Base-by-base conservation (phyloP, 2,113 vertebrate species). In the Lophochroa leadbeateri region DNA sequence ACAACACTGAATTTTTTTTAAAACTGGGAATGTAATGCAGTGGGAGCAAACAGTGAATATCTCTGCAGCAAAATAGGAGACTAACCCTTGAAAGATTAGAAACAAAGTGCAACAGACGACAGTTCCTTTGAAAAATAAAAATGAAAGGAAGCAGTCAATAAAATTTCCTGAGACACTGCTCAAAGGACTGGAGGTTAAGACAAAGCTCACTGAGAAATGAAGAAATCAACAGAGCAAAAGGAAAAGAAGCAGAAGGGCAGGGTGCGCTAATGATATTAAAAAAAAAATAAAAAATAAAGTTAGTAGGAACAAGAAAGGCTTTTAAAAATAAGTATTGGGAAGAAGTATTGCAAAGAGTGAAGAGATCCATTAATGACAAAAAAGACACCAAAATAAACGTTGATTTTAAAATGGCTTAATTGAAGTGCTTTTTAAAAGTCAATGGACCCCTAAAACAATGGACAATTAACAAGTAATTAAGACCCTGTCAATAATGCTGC, bases 81-180 rank as follows among this genome's bases (percentile, higher is more conserved):
- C 20, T 31, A 84, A 39, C 24, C 55, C 47, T 68, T 82, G 57
- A 75, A 92, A 89, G 60, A 67, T 46, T 39, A 91, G 69, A 96
- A 92, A 75, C 35, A 71, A 88, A 88, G 82, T 82, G 47, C 23
- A 86, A 64, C 27, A 79, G 61, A 74, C 57, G 60, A 88, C 23
- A 75, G n/a, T 72, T 89, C 65, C 94, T 97, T 71, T 89, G 92
- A 94, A 95, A 94, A 93, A 92, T 23, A 91, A 88, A 50, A 96
- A 78, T 44, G 55, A 96, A 95, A 92, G 91, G 41, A 95, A 90
- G 61, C 7, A 2, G 91, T 78, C 96, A 82, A 83, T 86, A 58
- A 65, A 3, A 94, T 92, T 96, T 96, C 71, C 90, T 90, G 53
- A 90, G 37, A 91, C 44, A 58, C 18, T 52, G 78, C 50, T 94